A percentile compares a stretch with the other conserved stretches of the same genome.
phyloP scores from a whole-genome alignment of 2,113 vertebrate species.

The Ochotona princeps region DNA sequence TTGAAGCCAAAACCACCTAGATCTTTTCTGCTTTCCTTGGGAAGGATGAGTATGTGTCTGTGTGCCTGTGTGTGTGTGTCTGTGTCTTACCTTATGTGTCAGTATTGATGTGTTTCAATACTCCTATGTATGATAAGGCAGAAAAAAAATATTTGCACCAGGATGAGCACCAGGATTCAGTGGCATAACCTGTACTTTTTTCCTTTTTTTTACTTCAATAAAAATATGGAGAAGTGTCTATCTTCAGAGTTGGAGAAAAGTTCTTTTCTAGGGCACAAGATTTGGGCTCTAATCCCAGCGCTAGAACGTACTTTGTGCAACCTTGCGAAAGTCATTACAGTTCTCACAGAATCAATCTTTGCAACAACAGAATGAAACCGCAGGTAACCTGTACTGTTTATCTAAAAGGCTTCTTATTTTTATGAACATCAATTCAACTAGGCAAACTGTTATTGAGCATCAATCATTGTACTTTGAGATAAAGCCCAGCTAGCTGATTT shows the following conservation, averaged over 20 bases:
- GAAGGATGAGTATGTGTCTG: neutral
- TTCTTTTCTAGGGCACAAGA: neutral
- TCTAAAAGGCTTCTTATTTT: constrained; percentile 20
- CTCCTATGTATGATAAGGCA: neutral
- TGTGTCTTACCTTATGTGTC: neutral
- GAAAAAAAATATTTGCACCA: neutral
- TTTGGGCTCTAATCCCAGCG: constrained; percentile 13
- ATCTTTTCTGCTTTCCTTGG: neutral
- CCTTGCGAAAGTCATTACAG: constrained; percentile 10
- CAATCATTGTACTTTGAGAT: neutral
- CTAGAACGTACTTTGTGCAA: neutral
- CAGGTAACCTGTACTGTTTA: neutral
- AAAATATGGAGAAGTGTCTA: neutral
- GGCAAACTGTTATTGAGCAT: neutral
- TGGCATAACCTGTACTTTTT: neutral
- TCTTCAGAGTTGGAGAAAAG: constrained; percentile 10
- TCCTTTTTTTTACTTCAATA: neutral
- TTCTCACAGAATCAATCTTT: constrained; percentile 19
- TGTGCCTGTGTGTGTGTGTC: neutral
- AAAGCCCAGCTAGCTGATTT: neutral
- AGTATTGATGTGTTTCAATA: neutral
- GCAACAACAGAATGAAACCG: neutral
- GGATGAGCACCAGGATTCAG: neutral
- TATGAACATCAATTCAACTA: constrained; percentile 46
- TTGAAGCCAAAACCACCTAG: constrained; percentile 26